These are phyloP conservation scores for Ascidia mentula DNA, from an alignment of 23 tunicate species.

Conservation along the genomic window DNA sequence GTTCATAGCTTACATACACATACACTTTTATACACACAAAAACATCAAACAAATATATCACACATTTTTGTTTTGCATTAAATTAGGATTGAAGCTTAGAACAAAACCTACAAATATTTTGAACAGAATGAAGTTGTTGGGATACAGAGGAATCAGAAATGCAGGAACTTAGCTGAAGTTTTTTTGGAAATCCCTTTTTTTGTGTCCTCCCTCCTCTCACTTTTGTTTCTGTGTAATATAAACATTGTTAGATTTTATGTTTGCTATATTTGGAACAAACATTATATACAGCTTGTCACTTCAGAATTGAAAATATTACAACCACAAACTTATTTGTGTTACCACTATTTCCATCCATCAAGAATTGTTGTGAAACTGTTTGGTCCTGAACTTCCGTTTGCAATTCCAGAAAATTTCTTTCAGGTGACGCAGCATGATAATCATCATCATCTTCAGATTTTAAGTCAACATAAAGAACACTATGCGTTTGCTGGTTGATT, in stretches of 20 bases:
- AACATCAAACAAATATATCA: no score
- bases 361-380: not conserved
- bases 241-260: no score
- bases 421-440: not conserved
- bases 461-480: conserved; percentile 54
- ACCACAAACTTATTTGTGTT: not conserved
- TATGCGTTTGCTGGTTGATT: conserved; percentile 12
- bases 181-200: conserved; percentile 39
- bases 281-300: no score
- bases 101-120: not conserved
- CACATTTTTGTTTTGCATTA: no score
- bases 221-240: conserved; percentile 6
- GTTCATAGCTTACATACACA: no score
- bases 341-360: not conserved
- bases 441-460: conserved; percentile 54
- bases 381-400: not conserved
- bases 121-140: not conserved
- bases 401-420: not conserved
- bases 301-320: not conserved
- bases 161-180: not conserved
- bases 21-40: no score
- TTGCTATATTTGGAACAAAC: no score
- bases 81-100: not conserved
- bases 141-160: not conserved
- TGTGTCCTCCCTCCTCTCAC: conserved; percentile 24